These are phyloP conservation scores for Diadophis punctatus DNA, from an alignment of 2,113 vertebrate species.

Conservation along the genomic window DNA sequence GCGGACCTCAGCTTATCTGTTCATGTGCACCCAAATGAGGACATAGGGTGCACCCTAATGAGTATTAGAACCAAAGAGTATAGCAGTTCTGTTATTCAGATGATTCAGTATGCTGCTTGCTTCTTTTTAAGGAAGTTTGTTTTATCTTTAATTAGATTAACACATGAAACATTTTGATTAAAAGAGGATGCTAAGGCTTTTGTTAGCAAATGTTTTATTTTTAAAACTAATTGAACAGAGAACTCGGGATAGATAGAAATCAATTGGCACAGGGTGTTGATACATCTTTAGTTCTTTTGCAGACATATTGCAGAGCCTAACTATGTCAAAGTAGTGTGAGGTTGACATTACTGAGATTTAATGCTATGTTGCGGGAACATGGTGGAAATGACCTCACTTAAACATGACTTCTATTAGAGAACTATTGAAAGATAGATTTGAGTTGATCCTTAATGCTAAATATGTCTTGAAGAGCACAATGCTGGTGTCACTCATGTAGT, in stretches of 20 bases:
- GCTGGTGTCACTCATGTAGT: not conserved
- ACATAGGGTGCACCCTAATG: not conserved
- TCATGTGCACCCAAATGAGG: not conserved
- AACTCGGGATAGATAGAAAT: not conserved
- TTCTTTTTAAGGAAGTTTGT: not conserved
- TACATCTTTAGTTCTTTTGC: not conserved
- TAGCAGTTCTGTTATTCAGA: not conserved
- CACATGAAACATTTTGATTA: not conserved
- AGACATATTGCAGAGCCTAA: not conserved
- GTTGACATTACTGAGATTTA: not conserved
- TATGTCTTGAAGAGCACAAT: not conserved
- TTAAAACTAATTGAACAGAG: not conserved
- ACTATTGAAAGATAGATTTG: not conserved
- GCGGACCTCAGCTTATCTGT: not conserved
- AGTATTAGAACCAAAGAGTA: not conserved
- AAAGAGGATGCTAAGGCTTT: not conserved
- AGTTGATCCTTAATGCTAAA: not conserved
- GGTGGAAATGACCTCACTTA: not conserved
- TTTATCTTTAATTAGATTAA: not conserved
- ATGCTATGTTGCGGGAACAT: not conserved
- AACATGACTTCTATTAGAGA: not conserved
- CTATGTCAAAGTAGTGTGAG: no score
- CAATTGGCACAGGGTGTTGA: not conserved
- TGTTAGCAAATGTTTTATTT: not conserved
- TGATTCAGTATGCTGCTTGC: not conserved